Base-by-base conservation (phyloP, 2,113 vertebrate genomes). In the Ascaphus truei region DNA sequence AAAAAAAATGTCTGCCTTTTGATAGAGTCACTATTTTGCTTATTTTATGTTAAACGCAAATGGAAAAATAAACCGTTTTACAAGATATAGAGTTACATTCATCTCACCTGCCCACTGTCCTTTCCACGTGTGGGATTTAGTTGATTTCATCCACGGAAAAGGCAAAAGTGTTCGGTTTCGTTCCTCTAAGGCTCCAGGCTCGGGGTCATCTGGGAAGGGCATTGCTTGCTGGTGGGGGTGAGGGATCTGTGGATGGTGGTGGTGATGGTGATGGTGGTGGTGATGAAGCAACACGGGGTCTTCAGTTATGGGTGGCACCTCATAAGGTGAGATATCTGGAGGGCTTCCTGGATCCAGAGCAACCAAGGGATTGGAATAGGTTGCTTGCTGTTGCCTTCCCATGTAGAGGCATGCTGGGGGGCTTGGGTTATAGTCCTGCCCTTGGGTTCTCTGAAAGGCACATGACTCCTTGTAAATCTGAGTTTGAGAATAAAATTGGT, bases 61-160 rank as follows among this genome's bases (percentile, higher is more conserved):
- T n/a, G n/a, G n/a, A n/a, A n/a, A n/a, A n/a, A n/a, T n/a, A n/a
- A n/a, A n/a, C n/a, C n/a, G n/a, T n/a, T n/a, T n/a, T n/a, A n/a
- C n/a, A n/a, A n/a, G n/a, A n/a, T n/a, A n/a, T n/a, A 37, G 2
- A 57, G 27, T 12, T n/a, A 26, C 6, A n/a, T n/a, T 33, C 29
- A 33, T 13, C 87, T 91, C 94, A 97, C 96, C 96, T 81, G 95
- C 68, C 95, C 96, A 99, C 76, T 96, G 96, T 64, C 92, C 93
- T 77, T 95, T 99, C 96, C 96, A 99, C 51, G 92, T 75, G 63
- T 99, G 96, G 27, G 95, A 93, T 72, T 99, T 99, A 23, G 95
- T 99, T 52, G 93, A 94, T 83, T 98, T 99, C 96, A 99, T 99
- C 96, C 96, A 99, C 3, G 96, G 95, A 71, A 98, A 99, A 18